These are phyloP conservation scores for Chiroxiphia lanceolata DNA, from an alignment of 2,797 vertebrate genomes.

Conservation along the genomic window DNA sequence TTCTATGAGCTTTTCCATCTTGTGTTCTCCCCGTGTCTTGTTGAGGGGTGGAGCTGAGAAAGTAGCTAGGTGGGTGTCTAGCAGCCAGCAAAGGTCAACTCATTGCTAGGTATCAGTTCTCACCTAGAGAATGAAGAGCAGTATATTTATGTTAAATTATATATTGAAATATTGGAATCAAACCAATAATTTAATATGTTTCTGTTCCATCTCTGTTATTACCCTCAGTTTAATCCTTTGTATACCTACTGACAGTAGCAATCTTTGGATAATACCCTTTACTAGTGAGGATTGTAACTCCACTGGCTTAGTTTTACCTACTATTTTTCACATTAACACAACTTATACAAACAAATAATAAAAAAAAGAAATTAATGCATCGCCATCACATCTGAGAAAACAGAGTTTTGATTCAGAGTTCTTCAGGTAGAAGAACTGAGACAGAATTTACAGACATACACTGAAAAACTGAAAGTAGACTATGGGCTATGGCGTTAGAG, in stretches of 20 bases:
- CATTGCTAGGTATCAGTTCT: neutral
- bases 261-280: neutral
- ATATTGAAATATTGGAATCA: neutral
- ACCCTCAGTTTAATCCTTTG: neutral
- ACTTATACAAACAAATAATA: neutral
- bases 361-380: neutral
- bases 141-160: neutral
- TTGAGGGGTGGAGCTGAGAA: neutral
- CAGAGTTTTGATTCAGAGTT: neutral
- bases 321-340: neutral
- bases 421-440: neutral
- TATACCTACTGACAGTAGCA: neutral
- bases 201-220: neutral
- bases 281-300: neutral
- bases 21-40: neutral
- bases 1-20: neutral
- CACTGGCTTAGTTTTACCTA: neutral
- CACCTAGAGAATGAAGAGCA: neutral
- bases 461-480: neutral
- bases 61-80: neutral
- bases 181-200: neutral
- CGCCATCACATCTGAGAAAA: neutral
- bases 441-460: neutral
- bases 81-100: neutral
- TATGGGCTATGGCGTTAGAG: neutral